Base-by-base conservation (phyloP, 2,797 vertebrate species). In the Molossus molossus region DNA sequence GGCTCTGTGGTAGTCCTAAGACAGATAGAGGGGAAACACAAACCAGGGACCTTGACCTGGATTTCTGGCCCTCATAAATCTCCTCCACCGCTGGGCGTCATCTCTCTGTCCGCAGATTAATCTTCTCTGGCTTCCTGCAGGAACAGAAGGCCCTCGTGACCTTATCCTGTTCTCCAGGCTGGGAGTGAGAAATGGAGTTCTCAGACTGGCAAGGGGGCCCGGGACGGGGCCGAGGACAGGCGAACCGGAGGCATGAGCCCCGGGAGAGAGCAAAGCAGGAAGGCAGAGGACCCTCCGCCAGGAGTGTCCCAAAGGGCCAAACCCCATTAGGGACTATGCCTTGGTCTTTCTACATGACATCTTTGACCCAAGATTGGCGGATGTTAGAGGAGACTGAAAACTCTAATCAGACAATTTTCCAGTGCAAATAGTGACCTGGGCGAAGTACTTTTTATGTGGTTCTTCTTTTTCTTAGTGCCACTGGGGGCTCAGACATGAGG, bases 21-120 rank as follows among this genome's bases (percentile, higher is more conserved):
- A 91, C 67, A 93, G 94, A 95, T 33, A 92, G 77, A 94, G 25
- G 25, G 82, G 37, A 89, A 93, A 85, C 80, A 67, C 92, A 93
- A 67, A 7, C 82, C 62, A 62, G 81, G 62, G 92, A 94, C 93
- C 95, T 98, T 98, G 97, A 93, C 97, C 97, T 96, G 95, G 73
- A 97, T 96, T 97, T 94, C 58, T 70, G 55, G 91, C 45, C 62
- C 77, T 97, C 96, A 97, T 97, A 97, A 97, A 98, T 97, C 96
- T 98, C 40, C 5, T 90, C 82, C 0, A 1, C 73, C 62, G 75
- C 89, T 11, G 2, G 23, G 89, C 1, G 0, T 90, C 70, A 55
- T 96, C 33, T 89, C 85, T 62, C 29, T 90, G 91, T 87, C 94
- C 97, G 95, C 91, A 92, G 80, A 95, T 96, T n/a, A 69, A 90